Conservation (phyloP, 2,888 invertebrate species). For the Patella depressa region DNA sequence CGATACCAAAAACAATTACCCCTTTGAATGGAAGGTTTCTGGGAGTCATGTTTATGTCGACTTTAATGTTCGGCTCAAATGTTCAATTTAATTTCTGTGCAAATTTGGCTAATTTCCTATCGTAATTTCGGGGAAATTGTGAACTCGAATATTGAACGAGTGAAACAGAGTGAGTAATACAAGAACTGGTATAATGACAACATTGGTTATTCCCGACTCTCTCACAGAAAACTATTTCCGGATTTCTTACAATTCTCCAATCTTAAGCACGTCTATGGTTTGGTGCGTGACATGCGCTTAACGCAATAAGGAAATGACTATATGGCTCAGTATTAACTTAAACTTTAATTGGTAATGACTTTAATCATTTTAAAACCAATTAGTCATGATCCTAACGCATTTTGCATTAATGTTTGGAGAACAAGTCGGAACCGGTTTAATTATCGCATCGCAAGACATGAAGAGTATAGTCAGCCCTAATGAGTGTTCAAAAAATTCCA, state of each 20-base stretch:
- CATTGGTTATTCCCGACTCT: neutral
- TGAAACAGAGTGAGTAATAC: neutral
- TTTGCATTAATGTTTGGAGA: too few relatives aligned
- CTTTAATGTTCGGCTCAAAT: neutral
- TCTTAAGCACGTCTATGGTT: slow-evolving; percentile 3
- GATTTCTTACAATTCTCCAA: neutral
- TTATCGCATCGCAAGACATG: too few relatives aligned
- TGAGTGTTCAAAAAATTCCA: too few relatives aligned
- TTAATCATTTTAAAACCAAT: too few relatives aligned
- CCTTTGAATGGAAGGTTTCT: too few relatives aligned
- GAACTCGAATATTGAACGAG: neutral
- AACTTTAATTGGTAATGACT: neutral
- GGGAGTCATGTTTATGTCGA: too few relatives aligned
- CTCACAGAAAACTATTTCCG: neutral
- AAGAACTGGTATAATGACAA: neutral
- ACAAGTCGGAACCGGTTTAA: too few relatives aligned
- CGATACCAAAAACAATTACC: too few relatives aligned
- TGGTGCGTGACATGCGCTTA: slow-evolving; percentile 8
- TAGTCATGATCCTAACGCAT: too few relatives aligned
- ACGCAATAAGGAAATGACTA: neutral
- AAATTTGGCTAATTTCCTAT: neutral
- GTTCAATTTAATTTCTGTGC: neutral
- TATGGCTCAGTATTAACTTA: neutral
- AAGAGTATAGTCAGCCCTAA: too few relatives aligned
- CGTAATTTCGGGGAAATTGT: neutral